These are phyloP conservation scores for Bursaphelenchus okinawaensis DNA, from an alignment of 2,888 invertebrate species.

Conservation along the genomic window DNA sequence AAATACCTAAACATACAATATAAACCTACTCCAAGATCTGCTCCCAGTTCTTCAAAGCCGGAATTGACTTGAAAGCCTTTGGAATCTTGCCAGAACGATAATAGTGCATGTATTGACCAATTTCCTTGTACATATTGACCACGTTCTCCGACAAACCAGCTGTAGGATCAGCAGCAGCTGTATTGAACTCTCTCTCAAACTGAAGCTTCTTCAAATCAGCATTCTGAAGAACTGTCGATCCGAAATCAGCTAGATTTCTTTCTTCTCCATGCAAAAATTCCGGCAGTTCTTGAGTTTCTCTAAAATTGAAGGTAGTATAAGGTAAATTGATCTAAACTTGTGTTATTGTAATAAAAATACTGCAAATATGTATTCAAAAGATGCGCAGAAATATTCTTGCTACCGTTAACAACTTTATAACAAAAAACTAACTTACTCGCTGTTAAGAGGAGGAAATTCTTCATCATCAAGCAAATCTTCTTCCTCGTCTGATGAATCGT, in stretches of 20 bases:
- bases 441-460: neutral
- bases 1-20: no score
- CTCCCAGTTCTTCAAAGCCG: constrained; percentile 66
- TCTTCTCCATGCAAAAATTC: neutral
- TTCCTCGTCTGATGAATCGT: neutral
- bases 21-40: constrained; percentile 59
- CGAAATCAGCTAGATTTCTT: neutral
- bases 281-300: neutral
- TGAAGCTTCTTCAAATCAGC: neutral
- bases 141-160: constrained; percentile 5
- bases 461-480: neutral
- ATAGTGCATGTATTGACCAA: constrained; percentile 72
- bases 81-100: constrained; percentile 94
- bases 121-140: constrained; percentile 12
- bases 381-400: no score
- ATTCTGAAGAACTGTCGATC: neutral
- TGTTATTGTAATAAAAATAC: no score
- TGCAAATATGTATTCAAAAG: no score
- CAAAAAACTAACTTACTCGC: no score
- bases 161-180: neutral
- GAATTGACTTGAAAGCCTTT: constrained; percentile 94
- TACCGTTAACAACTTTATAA: no score
- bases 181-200: neutral
- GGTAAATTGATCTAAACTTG: no score
- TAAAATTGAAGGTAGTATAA: no score